These are phyloP conservation scores for Thera britannica DNA, from an alignment of 2,888 invertebrate species.

Conservation along the genomic window DNA sequence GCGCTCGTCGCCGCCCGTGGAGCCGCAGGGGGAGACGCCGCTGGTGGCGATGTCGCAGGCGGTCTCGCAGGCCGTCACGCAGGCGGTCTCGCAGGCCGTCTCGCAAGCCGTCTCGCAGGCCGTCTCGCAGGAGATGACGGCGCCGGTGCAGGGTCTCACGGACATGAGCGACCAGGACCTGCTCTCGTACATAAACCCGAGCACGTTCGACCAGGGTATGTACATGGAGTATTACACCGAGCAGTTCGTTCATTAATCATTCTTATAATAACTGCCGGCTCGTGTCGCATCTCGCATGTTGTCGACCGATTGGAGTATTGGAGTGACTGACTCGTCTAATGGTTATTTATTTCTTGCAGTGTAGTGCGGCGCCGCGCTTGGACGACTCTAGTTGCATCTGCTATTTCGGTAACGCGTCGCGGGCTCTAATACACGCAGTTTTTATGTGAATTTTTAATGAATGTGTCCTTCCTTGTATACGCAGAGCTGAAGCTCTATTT, in stretches of 20 bases:
- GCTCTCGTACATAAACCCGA: constrained; percentile 94
- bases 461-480: constrained; percentile 56
- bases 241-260: constrained; percentile 54
- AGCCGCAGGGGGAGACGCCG: constrained; percentile 69
- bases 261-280: constrained; percentile 67
- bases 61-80: constrained; percentile 79
- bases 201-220: constrained; percentile 94
- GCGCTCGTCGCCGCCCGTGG: constrained; percentile 57
- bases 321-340: constrained; percentile 22
- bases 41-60: constrained; percentile 80
- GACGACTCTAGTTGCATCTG: constrained; percentile 5
- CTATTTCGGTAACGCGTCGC: constrained; percentile 63
- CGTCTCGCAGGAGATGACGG: constrained; percentile 81
- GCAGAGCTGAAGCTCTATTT: constrained; percentile 49
- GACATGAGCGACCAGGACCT: constrained; percentile 95
- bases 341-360: constrained; percentile 63
- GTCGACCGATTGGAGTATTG: too few relatives aligned
- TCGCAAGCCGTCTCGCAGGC: constrained; percentile 79
- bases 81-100: constrained; percentile 78
- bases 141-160: constrained; percentile 89
- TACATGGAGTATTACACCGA: constrained; percentile 65
- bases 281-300: constrained; percentile 11
- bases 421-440: constrained; percentile 78
- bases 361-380: constrained; percentile 52
- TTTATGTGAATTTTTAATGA: constrained; percentile 78